These are phyloP conservation scores for Tyrannus savana DNA, from an alignment of 2,113 vertebrate species.

Conservation along the genomic window DNA sequence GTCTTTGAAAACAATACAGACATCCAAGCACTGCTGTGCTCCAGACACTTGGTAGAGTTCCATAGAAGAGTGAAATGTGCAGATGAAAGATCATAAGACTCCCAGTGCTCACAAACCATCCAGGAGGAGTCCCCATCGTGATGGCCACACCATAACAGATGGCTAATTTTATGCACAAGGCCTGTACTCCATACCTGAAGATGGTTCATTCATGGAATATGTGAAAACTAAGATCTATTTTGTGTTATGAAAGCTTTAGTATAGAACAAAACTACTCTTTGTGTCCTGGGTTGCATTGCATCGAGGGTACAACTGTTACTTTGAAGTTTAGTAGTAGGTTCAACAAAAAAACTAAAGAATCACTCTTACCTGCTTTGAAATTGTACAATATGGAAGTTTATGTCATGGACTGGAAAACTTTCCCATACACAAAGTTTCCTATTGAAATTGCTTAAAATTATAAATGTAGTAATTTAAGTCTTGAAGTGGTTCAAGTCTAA, in stretches of 20 bases:
- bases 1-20: conserved; percentile 30
- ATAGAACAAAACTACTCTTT: conserved; percentile 31
- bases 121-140: not conserved
- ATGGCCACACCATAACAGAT: conserved; percentile 37
- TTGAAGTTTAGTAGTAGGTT: conserved; percentile 8
- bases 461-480: not conserved
- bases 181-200: conserved; percentile 57
- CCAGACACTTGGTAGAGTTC: not conserved
- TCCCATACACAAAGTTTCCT: not conserved
- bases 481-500: not conserved
- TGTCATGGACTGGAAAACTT: not conserved
- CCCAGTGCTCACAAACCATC: not conserved
- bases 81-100: not conserved
- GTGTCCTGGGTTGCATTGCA: conserved; percentile 1
- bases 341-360: not conserved
- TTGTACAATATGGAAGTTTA: not conserved
- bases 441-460: not conserved
- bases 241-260: conserved; percentile 22
- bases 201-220: conserved; percentile 45
- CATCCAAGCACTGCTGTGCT: not conserved
- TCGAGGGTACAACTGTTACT: not conserved
- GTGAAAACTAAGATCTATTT: conserved; percentile 20
- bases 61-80: not conserved
- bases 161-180: conserved; percentile 49
- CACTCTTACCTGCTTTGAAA: not conserved